Percentiles rank a stretch among this genome's conserved stretches.
Conservation (phyloP, 2,888 invertebrate species). For the Andrena minutula region DNA sequence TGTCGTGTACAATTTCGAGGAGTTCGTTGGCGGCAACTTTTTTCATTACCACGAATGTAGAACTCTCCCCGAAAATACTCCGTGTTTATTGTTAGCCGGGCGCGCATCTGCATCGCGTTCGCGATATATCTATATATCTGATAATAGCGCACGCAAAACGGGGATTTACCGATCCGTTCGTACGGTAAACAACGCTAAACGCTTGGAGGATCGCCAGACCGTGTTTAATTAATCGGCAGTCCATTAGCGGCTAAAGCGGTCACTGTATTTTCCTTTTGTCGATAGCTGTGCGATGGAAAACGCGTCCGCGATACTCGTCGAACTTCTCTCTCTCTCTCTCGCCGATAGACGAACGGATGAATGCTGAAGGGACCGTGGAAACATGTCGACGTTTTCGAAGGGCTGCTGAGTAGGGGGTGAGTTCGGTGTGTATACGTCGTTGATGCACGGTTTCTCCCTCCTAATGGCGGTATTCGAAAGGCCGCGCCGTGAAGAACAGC, state of each 20-base stretch:
- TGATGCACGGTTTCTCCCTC: slow-evolving; percentile 4
- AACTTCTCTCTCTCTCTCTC: not conserved
- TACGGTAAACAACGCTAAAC: slow-evolving; percentile 53
- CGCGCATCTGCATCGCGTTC: slow-evolving; percentile 1
- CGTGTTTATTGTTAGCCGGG: slow-evolving; percentile 23
- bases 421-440: slow-evolving; percentile 19
- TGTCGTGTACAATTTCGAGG: too few relatives aligned
- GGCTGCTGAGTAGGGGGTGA: slow-evolving; percentile 7
- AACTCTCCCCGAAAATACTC: not conserved
- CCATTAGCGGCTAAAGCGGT: slow-evolving; percentile 68
- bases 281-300: slow-evolving; percentile 12
- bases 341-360: not conserved
- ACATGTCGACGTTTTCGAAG: not conserved
- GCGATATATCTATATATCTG: slow-evolving; percentile 40
- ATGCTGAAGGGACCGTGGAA: not conserved
- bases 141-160: slow-evolving; percentile 57
- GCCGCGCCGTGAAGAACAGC: slow-evolving; percentile 29
- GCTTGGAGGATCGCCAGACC: slow-evolving; percentile 66
- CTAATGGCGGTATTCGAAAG: slow-evolving; percentile 41
- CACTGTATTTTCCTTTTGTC: slow-evolving; percentile 64
- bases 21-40: slow-evolving; percentile 15
- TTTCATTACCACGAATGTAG: slow-evolving; percentile 17
- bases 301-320: slow-evolving; percentile 6
- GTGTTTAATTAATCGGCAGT: slow-evolving; percentile 71
- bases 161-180: slow-evolving; percentile 56